These are phyloP conservation scores for Asobara japonica DNA, from an alignment of 1,140 invertebrate genomes.

Conservation along the genomic window DNA sequence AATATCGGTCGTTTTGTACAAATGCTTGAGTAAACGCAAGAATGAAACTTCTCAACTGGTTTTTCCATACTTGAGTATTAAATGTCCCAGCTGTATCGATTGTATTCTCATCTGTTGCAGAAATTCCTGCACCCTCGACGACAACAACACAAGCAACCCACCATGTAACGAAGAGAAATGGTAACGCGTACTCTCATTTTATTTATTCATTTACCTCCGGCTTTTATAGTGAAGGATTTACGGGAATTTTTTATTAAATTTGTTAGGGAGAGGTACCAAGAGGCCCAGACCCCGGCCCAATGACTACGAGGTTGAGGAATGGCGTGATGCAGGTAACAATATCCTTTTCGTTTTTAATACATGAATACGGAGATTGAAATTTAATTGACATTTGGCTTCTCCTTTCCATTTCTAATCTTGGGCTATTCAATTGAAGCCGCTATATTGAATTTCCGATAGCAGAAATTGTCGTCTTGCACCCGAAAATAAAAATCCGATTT, in stretches of 20 bases:
- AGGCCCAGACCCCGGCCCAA: constrained; percentile 59
- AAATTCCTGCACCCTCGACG: constrained; percentile 77
- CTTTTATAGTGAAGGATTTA: constrained; percentile 9
- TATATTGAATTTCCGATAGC: no score
- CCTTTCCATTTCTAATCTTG: no score
- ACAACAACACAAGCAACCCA: constrained; percentile 70
- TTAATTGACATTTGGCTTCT: no score
- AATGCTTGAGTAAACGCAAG: neutral
- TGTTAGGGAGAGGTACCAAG: constrained; percentile 58
- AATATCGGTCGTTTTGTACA: constrained; percentile 11
- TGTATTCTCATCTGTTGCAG: constrained; percentile 57
- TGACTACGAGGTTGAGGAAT: constrained; percentile 71
- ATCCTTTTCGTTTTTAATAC: constrained; percentile 16
- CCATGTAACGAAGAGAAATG: constrained; percentile 57
- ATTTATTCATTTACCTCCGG: neutral
- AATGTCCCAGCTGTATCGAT: constrained; percentile 8
- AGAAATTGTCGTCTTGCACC: no score
- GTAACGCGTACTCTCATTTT: constrained; percentile 44
- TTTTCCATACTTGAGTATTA: neutral
- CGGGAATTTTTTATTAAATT: constrained; percentile 33
- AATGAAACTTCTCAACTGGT: constrained; percentile 13
- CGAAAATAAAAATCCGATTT: no score
- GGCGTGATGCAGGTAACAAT: constrained; percentile 69
- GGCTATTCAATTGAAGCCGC: no score
- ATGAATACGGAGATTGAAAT: constrained; percentile 40